phyloP scores from a whole-genome alignment of 2,797 vertebrate species.

The Ficedula albicollis region DNA sequence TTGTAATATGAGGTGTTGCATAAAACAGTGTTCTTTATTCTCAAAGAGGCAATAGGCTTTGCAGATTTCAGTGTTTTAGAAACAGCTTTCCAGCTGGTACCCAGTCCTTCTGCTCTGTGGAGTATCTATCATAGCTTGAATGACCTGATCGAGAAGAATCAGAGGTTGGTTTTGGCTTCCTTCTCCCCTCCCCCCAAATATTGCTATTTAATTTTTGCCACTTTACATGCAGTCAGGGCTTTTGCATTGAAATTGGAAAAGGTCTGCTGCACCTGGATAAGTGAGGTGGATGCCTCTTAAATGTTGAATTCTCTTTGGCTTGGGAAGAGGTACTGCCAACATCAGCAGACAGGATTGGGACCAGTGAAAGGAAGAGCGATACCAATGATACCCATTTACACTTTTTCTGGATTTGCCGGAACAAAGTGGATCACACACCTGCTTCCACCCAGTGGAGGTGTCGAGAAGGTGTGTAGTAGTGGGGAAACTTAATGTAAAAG shows the following conservation, averaged over 20 bases:
- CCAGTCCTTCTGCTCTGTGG: neutral
- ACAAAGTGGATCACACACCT: fast-evolving
- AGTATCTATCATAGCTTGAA: neutral
- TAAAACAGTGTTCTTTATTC: neutral
- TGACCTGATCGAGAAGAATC: neutral
- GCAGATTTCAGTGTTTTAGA: neutral
- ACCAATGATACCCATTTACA: fast-evolving
- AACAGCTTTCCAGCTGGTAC: neutral
- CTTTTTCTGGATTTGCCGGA: neutral
- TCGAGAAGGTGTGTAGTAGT: neutral
- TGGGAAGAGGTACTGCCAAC: neutral
- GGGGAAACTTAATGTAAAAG: neutral
- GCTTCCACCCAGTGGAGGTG: neutral
- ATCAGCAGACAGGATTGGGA: neutral
- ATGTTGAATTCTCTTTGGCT: neutral
- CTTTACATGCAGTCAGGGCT: neutral
- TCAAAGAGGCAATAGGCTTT: neutral
- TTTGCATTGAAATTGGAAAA: neutral
- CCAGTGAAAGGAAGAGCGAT: neutral
- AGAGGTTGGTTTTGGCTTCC: neutral
- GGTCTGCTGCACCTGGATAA: neutral
- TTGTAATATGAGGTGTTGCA: neutral
- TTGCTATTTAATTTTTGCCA: neutral
- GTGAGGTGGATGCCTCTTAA: no score
- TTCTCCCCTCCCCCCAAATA: fast-evolving